A percentile compares a stretch with the other conserved stretches of the same genome.
Conservation (phyloP, 2,888 invertebrate species). For the Ctenicera cuprea region DNA sequence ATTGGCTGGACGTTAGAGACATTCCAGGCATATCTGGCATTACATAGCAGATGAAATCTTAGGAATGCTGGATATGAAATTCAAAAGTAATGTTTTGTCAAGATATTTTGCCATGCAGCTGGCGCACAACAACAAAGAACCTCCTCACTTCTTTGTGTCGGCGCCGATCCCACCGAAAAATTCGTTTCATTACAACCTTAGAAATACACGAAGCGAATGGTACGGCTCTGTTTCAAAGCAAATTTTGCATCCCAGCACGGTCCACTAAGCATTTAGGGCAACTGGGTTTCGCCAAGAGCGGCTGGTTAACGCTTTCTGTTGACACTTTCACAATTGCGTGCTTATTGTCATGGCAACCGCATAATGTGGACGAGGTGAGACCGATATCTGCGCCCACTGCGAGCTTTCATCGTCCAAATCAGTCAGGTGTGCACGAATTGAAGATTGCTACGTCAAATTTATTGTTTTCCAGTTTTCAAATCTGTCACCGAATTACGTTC, state of each 20-base stretch:
- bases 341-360: constrained; percentile 52
- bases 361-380: constrained; percentile 48
- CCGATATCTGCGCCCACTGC: constrained; percentile 43
- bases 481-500: constrained; percentile 45
- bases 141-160: constrained; percentile 28
- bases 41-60: constrained; percentile 55
- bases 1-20: constrained; percentile 54
- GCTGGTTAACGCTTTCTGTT: constrained; percentile 52
- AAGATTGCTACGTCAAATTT: constrained; percentile 51
- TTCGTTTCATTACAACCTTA: constrained; percentile 42
- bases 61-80: constrained; percentile 57
- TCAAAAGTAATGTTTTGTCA: constrained; percentile 56
- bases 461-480: constrained; percentile 53
- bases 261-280: constrained; percentile 58
- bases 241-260: constrained; percentile 57
- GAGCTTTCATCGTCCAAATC: constrained; percentile 49
- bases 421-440: constrained; percentile 48
- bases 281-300: constrained; percentile 51
- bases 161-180: constrained; percentile 33
- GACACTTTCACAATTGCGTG: constrained; percentile 54
- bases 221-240: constrained; percentile 52
- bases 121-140: constrained; percentile 18
- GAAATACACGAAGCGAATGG: constrained; percentile 38
- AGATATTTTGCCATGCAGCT: constrained; percentile 43
- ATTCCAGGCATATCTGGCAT: constrained; percentile 52